These are phyloP conservation scores for Psix sp. DNA, from an alignment of 1,140 invertebrate genomes.

Conservation along the genomic window DNA sequence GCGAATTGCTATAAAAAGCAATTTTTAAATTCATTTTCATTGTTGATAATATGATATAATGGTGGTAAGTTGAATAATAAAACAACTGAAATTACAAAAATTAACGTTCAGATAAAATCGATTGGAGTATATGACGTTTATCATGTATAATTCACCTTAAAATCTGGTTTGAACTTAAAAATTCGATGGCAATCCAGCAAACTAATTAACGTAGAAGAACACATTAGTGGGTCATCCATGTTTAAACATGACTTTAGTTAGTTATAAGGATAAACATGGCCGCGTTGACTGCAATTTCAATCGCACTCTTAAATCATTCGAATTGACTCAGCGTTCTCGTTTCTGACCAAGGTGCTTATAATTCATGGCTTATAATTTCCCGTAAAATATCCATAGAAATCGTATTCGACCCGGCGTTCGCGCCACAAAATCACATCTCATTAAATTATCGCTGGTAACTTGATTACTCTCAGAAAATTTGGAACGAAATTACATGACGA, in stretches of 20 bases:
- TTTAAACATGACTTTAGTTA: constrained; percentile 9
- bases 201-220: background rate
- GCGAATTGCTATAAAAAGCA: no score
- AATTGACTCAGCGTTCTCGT: constrained; percentile 16
- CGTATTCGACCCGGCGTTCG: background rate
- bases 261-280: constrained; percentile 18
- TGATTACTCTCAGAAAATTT: background rate
- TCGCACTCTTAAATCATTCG: constrained; percentile 23
- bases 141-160: no score
- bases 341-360: background rate
- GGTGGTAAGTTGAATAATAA: no score
- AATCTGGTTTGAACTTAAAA: background rate
- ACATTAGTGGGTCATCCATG: constrained; percentile 15
- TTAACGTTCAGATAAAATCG: no score
- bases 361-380: constrained; percentile 2
- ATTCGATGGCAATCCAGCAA: background rate
- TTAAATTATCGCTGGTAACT: background rate
- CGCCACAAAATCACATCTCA: background rate
- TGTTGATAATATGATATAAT: no score
- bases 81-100: no score
- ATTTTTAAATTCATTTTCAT: no score
- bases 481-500: no score
- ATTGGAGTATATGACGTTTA: no score
- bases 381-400: constrained; percentile 18
- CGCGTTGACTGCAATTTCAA: constrained; percentile 17